Evolutionary conservation across 2,888 invertebrate species (phyloP), one percentile per base, ranked within the genome.

Genomic region (Andrena minutula): DNA sequence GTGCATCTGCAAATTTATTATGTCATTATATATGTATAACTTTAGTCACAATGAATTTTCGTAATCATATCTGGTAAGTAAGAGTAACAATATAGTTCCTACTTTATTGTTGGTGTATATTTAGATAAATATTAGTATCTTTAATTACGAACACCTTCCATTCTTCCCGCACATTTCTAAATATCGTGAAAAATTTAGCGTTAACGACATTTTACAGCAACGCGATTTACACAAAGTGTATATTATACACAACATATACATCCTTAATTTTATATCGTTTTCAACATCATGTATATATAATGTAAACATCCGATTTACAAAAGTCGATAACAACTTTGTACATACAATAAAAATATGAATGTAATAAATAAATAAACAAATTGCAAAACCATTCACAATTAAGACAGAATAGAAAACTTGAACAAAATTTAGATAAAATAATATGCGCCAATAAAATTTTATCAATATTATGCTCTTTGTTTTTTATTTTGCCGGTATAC

Each of bases 231-330:
- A 71, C 8, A 30, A 77, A 49, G 12, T 32, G 20, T 66, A 66
- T 72, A 72, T 77, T 77, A 72, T 60, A 72, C 77, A 72, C 30
- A 75, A 72, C 12, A 64, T 28, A 8, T 80, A 78, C 49, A 78
- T 26, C 4, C n/a, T 30, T 49, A 30, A 7, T 49, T 35, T 35
- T 47, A 70, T 32, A 70, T 64, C 28, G 63, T 20, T 75, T 63
- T 75, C n/a, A 75, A 49, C 28, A 28, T 10, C 16, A 23, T 10
- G 8, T 71, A 71, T 70, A 70, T n/a, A 20, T 30, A 69, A 35
- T 69, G 23, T 47, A 51, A 65, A 41, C 41, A 53, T 23, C 5
- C 16, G 26, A 51, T 70, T 65, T 56, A 49, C 10, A 58, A 32
- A 61, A n/a, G 28, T 51, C 6, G 32, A 49, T 2, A 73, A 65